Evolutionary conservation across 92 coral and sea anemone genomes (phyloP).

Genomic region (Micromussa lordhowensis): DNA sequence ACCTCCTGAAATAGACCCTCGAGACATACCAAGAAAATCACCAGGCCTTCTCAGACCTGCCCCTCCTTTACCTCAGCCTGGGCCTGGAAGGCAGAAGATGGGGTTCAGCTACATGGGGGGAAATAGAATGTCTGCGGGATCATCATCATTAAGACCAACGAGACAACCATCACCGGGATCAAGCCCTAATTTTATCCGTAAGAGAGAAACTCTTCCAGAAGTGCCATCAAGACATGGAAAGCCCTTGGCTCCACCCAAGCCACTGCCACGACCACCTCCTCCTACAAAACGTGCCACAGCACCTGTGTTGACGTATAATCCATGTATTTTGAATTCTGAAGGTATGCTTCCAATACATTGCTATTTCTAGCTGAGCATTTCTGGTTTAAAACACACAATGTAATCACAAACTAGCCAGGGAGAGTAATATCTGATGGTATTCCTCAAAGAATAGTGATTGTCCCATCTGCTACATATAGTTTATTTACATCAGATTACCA

Average conservation of each 20-base stretch:
- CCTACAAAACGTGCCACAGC: not conserved
- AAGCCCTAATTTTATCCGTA: constrained; percentile 3
- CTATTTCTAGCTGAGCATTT: not conserved
- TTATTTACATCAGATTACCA: not conserved
- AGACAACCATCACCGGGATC: not conserved
- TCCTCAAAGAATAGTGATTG: not conserved
- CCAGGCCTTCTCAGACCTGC: constrained; percentile 4
- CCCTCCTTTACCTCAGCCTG: not conserved
- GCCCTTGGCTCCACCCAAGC: constrained; percentile 37
- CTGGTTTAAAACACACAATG: not conserved
- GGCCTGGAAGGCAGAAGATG: not conserved
- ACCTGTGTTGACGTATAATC: not conserved
- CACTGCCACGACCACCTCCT: constrained; percentile 38
- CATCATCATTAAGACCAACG: not conserved
- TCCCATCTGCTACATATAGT: too few species aligned
- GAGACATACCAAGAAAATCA: not conserved
- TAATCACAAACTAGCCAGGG: not conserved
- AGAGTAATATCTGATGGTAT: not conserved
- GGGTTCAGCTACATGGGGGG: constrained; percentile 20
- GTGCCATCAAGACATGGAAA: constrained; percentile 20
- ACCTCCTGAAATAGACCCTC: constrained; percentile 46
- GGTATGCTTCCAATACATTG: not conserved
- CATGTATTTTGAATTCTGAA: not conserved
- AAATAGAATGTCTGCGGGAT: not conserved
- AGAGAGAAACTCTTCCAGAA: not conserved